These are phyloP conservation scores for Sinodicranocentrus sp. DNA, from an alignment of 2,888 invertebrate genomes.

Conservation along the genomic window DNA sequence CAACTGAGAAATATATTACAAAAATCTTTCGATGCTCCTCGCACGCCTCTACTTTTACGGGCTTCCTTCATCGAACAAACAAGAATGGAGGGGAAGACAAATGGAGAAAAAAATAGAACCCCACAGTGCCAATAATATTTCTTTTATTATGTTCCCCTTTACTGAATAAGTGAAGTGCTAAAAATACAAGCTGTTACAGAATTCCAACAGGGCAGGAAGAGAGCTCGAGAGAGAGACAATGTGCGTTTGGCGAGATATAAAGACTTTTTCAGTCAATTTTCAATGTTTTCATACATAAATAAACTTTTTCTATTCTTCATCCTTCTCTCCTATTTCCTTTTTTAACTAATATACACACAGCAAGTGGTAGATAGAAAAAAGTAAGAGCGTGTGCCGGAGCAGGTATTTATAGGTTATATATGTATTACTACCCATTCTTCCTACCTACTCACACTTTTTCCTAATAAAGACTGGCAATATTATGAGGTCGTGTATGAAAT, in stretches of 20 bases:
- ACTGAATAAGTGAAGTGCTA: constrained; percentile 33
- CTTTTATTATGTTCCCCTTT: constrained; percentile 27
- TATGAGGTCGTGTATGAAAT: constrained; percentile 63
- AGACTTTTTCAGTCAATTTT: constrained; percentile 59
- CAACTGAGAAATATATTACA: too few relatives aligned
- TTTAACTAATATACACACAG: constrained; percentile 50
- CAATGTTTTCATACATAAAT: constrained; percentile 59
- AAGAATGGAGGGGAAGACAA: constrained; percentile 10
- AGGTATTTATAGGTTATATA: too few relatives aligned
- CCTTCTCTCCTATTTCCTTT: constrained; percentile 29
- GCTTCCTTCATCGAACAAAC: not conserved
- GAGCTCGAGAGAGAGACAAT: constrained; percentile 36
- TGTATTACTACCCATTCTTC: too few relatives aligned
- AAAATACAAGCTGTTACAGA: constrained; percentile 21
- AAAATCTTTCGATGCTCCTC: too few relatives aligned
- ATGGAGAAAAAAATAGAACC: constrained; percentile 35
- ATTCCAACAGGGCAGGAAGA: not conserved
- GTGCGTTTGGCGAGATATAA: constrained; percentile 46
- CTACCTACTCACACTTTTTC: constrained; percentile 1
- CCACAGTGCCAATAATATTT: constrained; percentile 54
- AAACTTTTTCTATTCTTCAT: constrained; percentile 28
- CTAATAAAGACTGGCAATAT: constrained; percentile 39
- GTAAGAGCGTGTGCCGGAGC: too few relatives aligned
- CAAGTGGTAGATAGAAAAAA: constrained; percentile 37
- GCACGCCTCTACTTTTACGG: not conserved